These are phyloP conservation scores for Cephus sareptanus DNA, from an alignment of 2,888 invertebrate genomes.

Conservation along the genomic window DNA sequence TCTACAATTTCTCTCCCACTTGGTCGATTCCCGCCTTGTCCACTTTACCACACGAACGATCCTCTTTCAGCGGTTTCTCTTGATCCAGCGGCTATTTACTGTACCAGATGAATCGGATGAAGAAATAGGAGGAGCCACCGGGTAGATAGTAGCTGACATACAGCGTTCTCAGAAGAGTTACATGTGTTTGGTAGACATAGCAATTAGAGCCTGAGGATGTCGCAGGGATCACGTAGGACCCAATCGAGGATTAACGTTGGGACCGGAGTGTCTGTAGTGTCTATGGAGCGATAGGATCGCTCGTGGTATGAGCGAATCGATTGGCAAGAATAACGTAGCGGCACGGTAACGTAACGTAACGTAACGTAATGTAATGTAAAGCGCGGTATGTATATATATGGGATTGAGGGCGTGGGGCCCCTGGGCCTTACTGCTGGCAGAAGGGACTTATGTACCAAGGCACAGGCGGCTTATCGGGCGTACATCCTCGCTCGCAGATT, in stretches of 20 bases:
- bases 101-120: background rate
- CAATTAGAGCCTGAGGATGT: background rate
- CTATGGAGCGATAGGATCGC: background rate
- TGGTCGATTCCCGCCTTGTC: background rate
- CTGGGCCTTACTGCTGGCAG: slow-evolving; percentile 55
- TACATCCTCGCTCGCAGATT: slow-evolving; percentile 64
- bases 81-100: background rate
- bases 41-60: background rate
- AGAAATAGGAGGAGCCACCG: background rate
- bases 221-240: background rate
- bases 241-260: background rate
- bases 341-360: slow-evolving; percentile 19
- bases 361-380: slow-evolving; percentile 42
- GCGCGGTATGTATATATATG: slow-evolving; percentile 42
- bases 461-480: slow-evolving; percentile 59
- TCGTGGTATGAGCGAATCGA: background rate
- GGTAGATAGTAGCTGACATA: background rate
- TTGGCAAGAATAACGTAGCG: background rate
- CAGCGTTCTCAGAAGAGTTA: background rate
- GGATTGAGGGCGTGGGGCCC: slow-evolving; percentile 64
- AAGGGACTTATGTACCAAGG: slow-evolving; percentile 45
- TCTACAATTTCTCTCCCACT: background rate
- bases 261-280: background rate
- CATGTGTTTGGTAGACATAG: background rate
- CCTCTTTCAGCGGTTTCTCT: background rate